Evolutionary conservation across 1,140 invertebrate genomes (phyloP).

Genomic region (Philotrypesis tridentata): DNA sequence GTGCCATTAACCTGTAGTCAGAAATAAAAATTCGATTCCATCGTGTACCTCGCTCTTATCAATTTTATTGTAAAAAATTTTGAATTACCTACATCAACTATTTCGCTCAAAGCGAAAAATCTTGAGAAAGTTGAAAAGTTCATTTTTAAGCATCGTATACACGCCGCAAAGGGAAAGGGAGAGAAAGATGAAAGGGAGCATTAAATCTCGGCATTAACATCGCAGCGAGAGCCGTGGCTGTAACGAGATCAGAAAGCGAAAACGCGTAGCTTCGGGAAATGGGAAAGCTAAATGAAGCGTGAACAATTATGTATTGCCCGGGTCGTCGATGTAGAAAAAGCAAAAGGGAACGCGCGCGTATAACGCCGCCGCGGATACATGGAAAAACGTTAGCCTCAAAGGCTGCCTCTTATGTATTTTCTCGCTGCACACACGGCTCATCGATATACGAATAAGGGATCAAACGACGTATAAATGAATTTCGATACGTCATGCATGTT

Average conservation of each 20-base stretch:
- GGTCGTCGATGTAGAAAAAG: neutral
- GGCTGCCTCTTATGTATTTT: constrained; percentile 55
- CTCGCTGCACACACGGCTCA: neutral
- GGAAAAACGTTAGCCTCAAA: constrained; percentile 53
- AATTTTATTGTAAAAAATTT: no score
- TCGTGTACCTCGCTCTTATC: no score
- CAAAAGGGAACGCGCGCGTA: neutral
- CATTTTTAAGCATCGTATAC: neutral
- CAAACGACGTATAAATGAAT: neutral
- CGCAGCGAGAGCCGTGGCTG: neutral
- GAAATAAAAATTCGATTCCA: no score
- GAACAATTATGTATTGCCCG: constrained; percentile 61
- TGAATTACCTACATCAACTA: no score
- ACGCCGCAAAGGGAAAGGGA: neutral
- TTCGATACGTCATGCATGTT: neutral
- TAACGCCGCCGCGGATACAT: no score
- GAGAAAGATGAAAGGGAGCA: constrained; percentile 9
- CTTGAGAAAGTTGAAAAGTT: no score
- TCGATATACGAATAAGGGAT: neutral
- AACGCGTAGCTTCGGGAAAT: constrained; percentile 48
- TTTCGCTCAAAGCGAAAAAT: no score
- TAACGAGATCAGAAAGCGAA: neutral
- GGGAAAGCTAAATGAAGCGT: constrained; percentile 61
- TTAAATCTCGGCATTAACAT: constrained; percentile 9
- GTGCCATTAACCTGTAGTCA: no score